Percentiles rank a stretch among this genome's conserved stretches.
These are phyloP conservation scores for Rhadinocentrus ornatus DNA, from an alignment of 2,797 vertebrate genomes.

Conservation along the genomic window DNA sequence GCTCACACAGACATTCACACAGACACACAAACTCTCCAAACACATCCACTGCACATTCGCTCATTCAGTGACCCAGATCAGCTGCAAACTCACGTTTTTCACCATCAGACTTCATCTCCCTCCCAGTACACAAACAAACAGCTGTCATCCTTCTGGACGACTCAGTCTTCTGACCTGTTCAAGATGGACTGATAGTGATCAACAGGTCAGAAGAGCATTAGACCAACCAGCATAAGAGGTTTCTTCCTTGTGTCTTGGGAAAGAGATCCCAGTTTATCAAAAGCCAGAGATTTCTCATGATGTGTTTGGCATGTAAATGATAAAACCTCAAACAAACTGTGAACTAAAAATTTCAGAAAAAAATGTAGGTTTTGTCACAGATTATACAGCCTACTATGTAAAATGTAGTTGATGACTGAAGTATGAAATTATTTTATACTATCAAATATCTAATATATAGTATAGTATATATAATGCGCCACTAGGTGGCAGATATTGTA, in stretches of 20 bases:
- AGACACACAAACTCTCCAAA: slow-evolving; percentile 21
- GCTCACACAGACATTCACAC: slow-evolving; percentile 49
- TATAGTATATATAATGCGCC: too few species aligned
- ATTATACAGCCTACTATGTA: too few species aligned
- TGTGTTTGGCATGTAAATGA: too few species aligned
- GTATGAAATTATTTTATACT: too few species aligned
- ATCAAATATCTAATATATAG: too few species aligned
- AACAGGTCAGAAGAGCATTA: slow-evolving; percentile 46
- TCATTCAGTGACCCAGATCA: slow-evolving; percentile 69
- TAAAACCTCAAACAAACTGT: too few species aligned
- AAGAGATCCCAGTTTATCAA: not conserved
- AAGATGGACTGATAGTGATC: slow-evolving; percentile 9
- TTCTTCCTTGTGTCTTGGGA: not conserved
- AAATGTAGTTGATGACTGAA: too few species aligned
- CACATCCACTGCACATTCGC: slow-evolving; percentile 37
- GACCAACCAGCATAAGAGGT: slow-evolving; percentile 15
- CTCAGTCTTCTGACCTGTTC: slow-evolving; percentile 38
- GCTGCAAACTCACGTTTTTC: slow-evolving; percentile 56
- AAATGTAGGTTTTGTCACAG: too few species aligned
- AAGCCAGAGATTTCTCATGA: not conserved
- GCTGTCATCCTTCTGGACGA: slow-evolving; percentile 13
- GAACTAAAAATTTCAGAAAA: too few species aligned
- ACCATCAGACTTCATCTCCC: slow-evolving; percentile 25
- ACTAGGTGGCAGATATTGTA: too few species aligned
- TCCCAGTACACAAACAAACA: not conserved